Evolutionary conservation across 2,888 invertebrate genomes (phyloP).

Genomic region (Drosophila diplacantha): DNA sequence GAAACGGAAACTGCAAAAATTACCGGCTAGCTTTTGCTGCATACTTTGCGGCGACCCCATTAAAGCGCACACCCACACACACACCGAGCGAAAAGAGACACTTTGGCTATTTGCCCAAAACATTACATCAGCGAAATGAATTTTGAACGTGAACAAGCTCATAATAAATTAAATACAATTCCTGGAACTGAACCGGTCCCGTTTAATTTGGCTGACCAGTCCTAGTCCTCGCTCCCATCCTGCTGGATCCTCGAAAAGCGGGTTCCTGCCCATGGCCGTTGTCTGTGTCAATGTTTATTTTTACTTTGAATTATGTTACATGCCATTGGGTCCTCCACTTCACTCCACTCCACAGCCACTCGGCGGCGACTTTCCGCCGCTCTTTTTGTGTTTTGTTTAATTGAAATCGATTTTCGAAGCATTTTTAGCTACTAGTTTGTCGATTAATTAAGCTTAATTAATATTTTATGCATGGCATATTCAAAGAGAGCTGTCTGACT

Average conservation of each 20-base stretch:
- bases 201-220: slow-evolving; percentile 2
- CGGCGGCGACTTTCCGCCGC: slow-evolving; percentile 3
- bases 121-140: slow-evolving; percentile 71
- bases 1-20: slow-evolving; percentile 36
- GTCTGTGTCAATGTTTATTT: slow-evolving; percentile 66
- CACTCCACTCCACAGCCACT: background rate
- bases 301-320: slow-evolving; percentile 66
- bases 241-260: slow-evolving; percentile 5
- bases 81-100: slow-evolving; percentile 1
- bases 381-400: slow-evolving; percentile 21
- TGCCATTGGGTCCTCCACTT: slow-evolving; percentile 20
- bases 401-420: slow-evolving; percentile 31
- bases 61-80: slow-evolving; percentile 43
- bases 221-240: background rate
- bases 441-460: slow-evolving; percentile 35
- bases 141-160: slow-evolving; percentile 52
- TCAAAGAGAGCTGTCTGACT: slow-evolving; percentile 3
- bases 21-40: slow-evolving; percentile 46
- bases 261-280: slow-evolving; percentile 9
- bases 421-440: slow-evolving; percentile 14
- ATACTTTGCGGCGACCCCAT: slow-evolving; percentile 66
- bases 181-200: slow-evolving; percentile 45
- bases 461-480: slow-evolving; percentile 22
- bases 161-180: slow-evolving; percentile 66
- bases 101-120: slow-evolving; percentile 64